Conservation (phyloP, 2,888 invertebrate species). For the Syritta pipiens region DNA sequence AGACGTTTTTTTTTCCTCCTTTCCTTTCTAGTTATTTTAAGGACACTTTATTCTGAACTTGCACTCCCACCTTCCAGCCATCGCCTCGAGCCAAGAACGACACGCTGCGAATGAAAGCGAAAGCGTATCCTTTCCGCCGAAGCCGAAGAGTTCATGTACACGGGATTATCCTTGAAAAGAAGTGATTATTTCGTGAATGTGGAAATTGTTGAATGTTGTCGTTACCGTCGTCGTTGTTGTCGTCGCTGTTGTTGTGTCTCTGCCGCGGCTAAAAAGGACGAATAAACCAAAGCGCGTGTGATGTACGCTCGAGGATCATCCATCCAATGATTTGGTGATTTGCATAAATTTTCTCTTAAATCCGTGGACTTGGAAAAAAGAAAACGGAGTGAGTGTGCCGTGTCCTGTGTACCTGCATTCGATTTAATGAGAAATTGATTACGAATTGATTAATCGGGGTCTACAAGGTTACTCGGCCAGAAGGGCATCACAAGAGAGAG, state of each 20-base stretch:
- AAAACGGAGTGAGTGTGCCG: too few relatives aligned
- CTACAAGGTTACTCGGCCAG: neutral
- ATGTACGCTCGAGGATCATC: too few relatives aligned
- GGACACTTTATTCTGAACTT: neutral
- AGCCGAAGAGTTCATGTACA: slow-evolving; percentile 2
- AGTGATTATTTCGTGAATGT: slow-evolving; percentile 3
- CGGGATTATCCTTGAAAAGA: neutral
- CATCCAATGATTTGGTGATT: too few relatives aligned
- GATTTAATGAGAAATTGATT: slow-evolving; percentile 44
- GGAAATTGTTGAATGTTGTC: slow-evolving; percentile 27
- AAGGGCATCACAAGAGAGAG: too few relatives aligned
- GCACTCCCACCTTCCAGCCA: neutral
- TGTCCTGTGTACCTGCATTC: neutral
- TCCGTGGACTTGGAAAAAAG: too few relatives aligned
- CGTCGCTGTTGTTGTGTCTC: too few relatives aligned
- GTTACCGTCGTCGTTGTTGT: too few relatives aligned
- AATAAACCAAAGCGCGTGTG: too few relatives aligned
- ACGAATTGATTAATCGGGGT: slow-evolving; percentile 26
- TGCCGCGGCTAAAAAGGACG: too few relatives aligned
- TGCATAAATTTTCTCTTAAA: too few relatives aligned
- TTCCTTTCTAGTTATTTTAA: neutral
- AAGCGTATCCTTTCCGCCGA: slow-evolving; percentile 2
- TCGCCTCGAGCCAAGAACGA: too few relatives aligned
- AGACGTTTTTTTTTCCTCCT: neutral
- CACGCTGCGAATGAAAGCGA: slow-evolving; percentile 20